Evolutionary conservation across 1,140 invertebrate species (phyloP), one percentile per base, ranked within the genome.

Genomic region (Drosophila ambigua): DNA sequence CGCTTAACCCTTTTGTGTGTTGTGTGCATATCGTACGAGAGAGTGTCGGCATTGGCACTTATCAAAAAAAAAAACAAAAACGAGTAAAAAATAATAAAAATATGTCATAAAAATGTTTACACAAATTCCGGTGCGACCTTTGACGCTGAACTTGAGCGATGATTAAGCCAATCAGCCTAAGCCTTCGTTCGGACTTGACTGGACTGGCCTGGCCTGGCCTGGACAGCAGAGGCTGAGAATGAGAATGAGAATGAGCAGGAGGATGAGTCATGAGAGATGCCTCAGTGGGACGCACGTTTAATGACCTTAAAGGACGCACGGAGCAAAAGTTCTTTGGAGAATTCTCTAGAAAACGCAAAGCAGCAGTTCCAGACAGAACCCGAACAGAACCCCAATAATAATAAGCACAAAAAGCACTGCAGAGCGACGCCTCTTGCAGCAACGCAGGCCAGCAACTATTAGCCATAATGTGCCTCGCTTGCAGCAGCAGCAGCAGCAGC

Each of bases 271-370:
- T 68, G 9, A 54, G 43, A 60, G 48, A 45, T 24, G 41, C 35
- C 41, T 23, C 55, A 26, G 35, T 48, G 55, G 45, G 44, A 28
- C 16, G 75, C 60, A 78, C 83, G 69, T 69, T 82, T 77, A 88
- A 87, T 87, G 82, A 87, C 82, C 82, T 87, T 87, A 76, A 87
- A 87, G 82, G 79, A 87, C 83, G 82, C 52, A 76, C 66, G 51
- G 11, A 68, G 61, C 50, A 82, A 83, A 88, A 66, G 77, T 72
- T 79, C 71, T 77, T 66, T 63, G 53, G 65, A 85, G 77, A 77
- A 75, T 85, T 85, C 76, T 85, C 61, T 78, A 74, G 68, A 71
- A 75, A 39, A 31, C 62, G 60, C 66, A 72, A 67, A 58, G 57
- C 53, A 28, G 28, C 35, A 81, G 62, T 50, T 58, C 44, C 49